Evolutionary conservation across 2,888 invertebrate genomes (phyloP), one percentile per base, ranked within the genome.

Genomic region (Hypsopygia costalis): DNA sequence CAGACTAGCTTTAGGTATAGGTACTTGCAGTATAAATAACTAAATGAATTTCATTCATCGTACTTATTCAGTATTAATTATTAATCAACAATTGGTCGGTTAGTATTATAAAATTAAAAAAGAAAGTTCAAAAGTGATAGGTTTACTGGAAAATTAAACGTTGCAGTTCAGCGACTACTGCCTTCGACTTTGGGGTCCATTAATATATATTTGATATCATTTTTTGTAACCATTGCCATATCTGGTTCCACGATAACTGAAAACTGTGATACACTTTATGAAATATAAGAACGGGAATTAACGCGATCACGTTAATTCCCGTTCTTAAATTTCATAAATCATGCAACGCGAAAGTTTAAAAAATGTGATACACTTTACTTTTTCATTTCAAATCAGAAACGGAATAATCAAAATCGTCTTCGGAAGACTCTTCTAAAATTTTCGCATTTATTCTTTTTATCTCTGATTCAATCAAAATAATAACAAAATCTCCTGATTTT

Each of bases 171-270:
- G 6, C 31, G 31, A 12, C 31, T 31, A 9, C 9, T 31, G 31
- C 31, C 16, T 9, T 11, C 2, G 1, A 31, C 6, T 31, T 31
- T 31, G 6, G 16, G 31, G n/a, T 8, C 8, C n/a, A n/a, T 6
- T 10, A 31, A 31, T 7, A 31, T 31, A 31, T 31, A 31, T 31
- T 31, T 31, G 7, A 31, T 31, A 31, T 31, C 16, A 16, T 16
- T 16, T 16, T 16, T 16, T 16, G 16, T 16, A 16, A 16, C 16
- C 16, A 16, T 16, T 16, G 16, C 16, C 16, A 16, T 16, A 16
- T 16, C 16, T 16, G 4, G 16, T 16, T 16, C 16, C 16, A 16
- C 16, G 16, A n/a, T n/a, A n/a, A n/a, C n/a, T n/a, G n/a, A 11
- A 12, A 31, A 6, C 9, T 31, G 7, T 31, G 11, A 12, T 31